Evolutionary conservation across 2,797 vertebrate species (phyloP), one percentile per base, ranked within the genome.

Genomic region (Poecilia picta): DNA sequence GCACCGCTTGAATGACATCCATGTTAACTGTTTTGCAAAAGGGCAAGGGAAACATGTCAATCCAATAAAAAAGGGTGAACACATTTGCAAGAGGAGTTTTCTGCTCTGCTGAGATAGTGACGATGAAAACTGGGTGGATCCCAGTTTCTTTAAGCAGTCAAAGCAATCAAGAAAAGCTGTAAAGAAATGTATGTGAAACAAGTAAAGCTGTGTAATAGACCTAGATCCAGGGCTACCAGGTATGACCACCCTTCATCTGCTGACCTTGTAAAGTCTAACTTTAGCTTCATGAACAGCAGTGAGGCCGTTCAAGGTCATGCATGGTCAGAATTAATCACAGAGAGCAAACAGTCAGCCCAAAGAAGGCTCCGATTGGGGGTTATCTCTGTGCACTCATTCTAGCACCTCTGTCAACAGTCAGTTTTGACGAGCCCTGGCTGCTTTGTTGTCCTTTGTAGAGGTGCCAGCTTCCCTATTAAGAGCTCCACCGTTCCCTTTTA

Each of bases 401-500:
- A 88, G 88, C 83, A 76, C 86, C 84, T 86, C 86, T 88, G 85
- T 92, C 87, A 89, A 91, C 88, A 89, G 85, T 86, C 81, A 84
- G 86, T 83, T 89, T 92, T 90, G 84, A 89, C 87, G 83, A 90
- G 87, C 83, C 82, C 76, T 82, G 82, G 84, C 88, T 83, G 76
- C 74, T 93, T 90, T 91, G 89, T 86, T 88, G 85, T 81, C 82
- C 82, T 88, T 88, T 77, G 73, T 72, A 88, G 79, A 90, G 89
- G 87, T 88, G 89, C 87, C 89, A 87, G 85, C 76, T 85, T 92
- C 86, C 85, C 86, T 90, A 91, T 95, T 91, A 94, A 91, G 88
- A 88, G 74, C 80, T 66, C 39, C 78, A 82, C 83, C 86, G 72
- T 75, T 88, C 83, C 88, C 75, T 77, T 86, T 88, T 80, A 89